Base-by-base conservation (phyloP, 2,797 vertebrate genomes). In the Pterois miles region DNA sequence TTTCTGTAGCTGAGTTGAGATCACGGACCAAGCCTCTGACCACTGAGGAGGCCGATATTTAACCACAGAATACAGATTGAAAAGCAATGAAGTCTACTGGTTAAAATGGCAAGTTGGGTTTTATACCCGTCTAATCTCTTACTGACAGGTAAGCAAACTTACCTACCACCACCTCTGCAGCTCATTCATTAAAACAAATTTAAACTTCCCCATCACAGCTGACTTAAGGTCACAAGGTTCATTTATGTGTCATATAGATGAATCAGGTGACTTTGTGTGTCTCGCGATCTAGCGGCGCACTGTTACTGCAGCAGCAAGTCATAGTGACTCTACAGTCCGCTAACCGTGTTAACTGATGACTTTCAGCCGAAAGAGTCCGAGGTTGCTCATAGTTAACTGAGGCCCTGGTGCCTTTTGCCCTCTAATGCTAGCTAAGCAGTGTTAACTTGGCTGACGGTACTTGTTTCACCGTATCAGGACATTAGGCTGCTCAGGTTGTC, bases 181-280 rank as follows among this genome's bases (percentile, higher is more conserved):
- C 73, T 56, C 65, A 62, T 77, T 78, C 57, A 77, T 74, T 65
- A 71, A 62, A 82, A 78, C 27, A 71, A 67, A 65, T 14, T 29
- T 56, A 56, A 56, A 52, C 38, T 33, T 67, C 65, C 54, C 52
- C 18, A 33, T 23, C 29, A 40, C 71, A 48, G 74, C 33, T 60
- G 60, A 80, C 77, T 74, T 66, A 72, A 82, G 71, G 76, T 48
- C 3, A 29, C 5, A 43, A 29, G 9, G 20, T n/a, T 50, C 1
- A 65, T 65, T 29, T 64, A 46, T 64, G 29, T 64, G 59, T 40
- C 59, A 3, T 4, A 11, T 27, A 46, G 18, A 46, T 4, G 18
- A 46, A 46, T 46, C 43, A 18, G 18, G 43, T 1, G 43, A 46
- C 43, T 46, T 46, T 46, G 43, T 46, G 43, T 46, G 43, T 3